These are phyloP conservation scores for Lypha dubia DNA, from an alignment of 2,888 invertebrate genomes.

Conservation along the genomic window DNA sequence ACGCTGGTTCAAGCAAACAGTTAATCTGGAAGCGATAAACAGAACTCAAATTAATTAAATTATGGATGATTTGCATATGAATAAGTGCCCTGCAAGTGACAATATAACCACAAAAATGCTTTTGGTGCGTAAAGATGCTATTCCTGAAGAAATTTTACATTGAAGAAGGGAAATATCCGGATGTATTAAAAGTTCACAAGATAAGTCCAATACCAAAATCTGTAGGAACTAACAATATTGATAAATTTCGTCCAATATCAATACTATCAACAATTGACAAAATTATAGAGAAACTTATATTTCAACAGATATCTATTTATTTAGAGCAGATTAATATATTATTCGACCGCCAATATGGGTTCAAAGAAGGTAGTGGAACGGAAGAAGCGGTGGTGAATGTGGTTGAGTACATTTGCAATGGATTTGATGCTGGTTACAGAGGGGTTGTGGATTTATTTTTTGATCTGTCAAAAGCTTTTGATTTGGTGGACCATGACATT, in stretches of 20 bases:
- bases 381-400: too few relatives aligned
- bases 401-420: too few relatives aligned
- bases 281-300: too few relatives aligned
- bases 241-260: constrained; percentile 16
- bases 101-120: not conserved
- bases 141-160: not conserved
- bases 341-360: too few relatives aligned
- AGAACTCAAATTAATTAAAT: not conserved
- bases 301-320: too few relatives aligned
- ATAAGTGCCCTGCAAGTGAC: not conserved
- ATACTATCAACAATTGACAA: not conserved
- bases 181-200: constrained; percentile 15
- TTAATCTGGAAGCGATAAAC: not conserved
- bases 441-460: too few relatives aligned
- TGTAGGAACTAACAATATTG: not conserved
- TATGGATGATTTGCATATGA: not conserved
- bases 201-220: constrained; percentile 6
- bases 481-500: too few relatives aligned
- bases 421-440: not conserved
- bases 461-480: too few relatives aligned
- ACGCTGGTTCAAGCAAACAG: not conserved
- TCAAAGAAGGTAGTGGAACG: too few relatives aligned
- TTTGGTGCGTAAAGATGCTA: not conserved
- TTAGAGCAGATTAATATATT: too few relatives aligned
- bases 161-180: too few relatives aligned